Conservation (phyloP, 2,888 invertebrate species). For the Anthrax anthrax region DNA sequence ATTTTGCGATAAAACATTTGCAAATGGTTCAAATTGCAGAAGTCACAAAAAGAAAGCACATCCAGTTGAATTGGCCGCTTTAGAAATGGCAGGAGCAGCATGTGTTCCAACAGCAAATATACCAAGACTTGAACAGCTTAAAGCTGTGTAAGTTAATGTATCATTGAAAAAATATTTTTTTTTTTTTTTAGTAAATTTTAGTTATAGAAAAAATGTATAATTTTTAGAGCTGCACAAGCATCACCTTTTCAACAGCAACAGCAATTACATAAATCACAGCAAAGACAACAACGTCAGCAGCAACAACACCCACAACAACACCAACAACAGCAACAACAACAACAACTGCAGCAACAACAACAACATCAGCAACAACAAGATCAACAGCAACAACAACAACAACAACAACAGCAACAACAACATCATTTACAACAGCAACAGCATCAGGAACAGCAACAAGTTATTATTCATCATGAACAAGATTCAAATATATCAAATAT, state of each 20-base stretch:
- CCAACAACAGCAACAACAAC: neutral
- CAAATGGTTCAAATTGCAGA: constrained; percentile 33
- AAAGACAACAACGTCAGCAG: neutral
- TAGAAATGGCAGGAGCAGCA: constrained; percentile 26
- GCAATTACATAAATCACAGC: neutral
- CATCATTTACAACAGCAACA: neutral
- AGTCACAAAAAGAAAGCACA: constrained; percentile 32
- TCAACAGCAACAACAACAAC: neutral
- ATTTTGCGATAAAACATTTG: constrained; percentile 31
- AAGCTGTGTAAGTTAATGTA: constrained; percentile 22
- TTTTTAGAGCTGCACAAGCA: neutral
- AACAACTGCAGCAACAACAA: neutral
- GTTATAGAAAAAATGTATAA: neutral
- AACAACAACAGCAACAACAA: neutral
- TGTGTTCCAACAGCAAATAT: constrained; percentile 21
- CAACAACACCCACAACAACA: neutral
- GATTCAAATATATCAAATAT: neutral
- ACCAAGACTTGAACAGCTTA: constrained; percentile 29
- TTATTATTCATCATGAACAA: neutral
- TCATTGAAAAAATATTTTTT: too few species aligned
- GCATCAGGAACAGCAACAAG: neutral
- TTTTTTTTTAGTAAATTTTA: too few species aligned
- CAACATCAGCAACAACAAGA: neutral
- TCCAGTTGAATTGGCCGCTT: constrained; percentile 29
- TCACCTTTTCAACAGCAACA: neutral